Evolutionary conservation across 2,113 vertebrate genomes (phyloP).

Genomic region (Apodemus sylvaticus): DNA sequence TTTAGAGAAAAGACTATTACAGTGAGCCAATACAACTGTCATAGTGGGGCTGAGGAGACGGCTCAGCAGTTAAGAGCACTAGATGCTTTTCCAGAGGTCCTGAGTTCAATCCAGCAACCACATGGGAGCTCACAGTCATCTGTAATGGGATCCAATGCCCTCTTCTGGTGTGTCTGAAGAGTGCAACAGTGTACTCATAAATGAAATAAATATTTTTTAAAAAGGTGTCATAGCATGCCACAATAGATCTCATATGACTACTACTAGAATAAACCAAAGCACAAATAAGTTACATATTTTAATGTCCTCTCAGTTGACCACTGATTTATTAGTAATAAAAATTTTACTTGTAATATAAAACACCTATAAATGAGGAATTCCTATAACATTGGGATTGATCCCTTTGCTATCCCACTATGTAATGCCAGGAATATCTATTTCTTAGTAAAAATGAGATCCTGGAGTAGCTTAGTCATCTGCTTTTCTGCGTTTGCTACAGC

Average conservation of each 20-base stretch:
- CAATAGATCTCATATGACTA: background rate
- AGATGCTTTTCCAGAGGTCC: too few relatives aligned
- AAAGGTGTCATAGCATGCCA: background rate
- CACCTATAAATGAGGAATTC: slow-evolving; percentile 15
- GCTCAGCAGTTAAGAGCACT: too few relatives aligned
- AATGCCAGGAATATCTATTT: background rate
- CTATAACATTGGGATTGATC: background rate
- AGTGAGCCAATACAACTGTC: background rate
- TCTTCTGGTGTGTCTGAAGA: too few relatives aligned
- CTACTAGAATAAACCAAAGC: background rate
- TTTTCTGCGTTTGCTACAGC: slow-evolving; percentile 62
- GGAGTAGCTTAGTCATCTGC: background rate
- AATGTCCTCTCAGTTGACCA: background rate
- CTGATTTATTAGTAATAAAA: background rate
- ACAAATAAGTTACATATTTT: background rate
- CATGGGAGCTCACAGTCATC: too few relatives aligned
- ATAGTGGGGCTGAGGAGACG: background rate
- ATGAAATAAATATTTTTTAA: too few relatives aligned
- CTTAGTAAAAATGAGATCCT: background rate
- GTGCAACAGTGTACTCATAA: too few relatives aligned
- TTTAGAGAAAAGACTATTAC: background rate
- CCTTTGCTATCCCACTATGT: background rate
- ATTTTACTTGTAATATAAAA: background rate
- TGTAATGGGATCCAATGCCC: too few relatives aligned
- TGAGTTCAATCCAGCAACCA: too few relatives aligned